Evolutionary conservation across 2,888 invertebrate genomes (phyloP), one percentile per base, ranked within the genome.

Genomic region (Gastrophysa polygoni): DNA sequence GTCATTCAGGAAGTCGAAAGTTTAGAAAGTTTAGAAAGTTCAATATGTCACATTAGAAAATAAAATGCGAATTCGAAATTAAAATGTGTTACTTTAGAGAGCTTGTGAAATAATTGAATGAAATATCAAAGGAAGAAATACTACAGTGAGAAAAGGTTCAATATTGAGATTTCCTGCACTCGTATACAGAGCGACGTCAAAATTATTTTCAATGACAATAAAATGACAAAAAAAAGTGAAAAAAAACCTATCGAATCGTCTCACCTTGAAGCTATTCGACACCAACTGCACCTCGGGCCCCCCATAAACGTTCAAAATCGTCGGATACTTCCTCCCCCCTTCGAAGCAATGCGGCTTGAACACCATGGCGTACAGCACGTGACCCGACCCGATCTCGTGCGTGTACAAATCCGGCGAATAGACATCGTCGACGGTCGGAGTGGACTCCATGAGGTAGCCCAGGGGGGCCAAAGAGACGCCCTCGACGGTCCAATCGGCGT

Each of bases 281-380:
- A 99, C 98, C 38, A 97, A 88, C 83, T 99, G 98, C 50, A 98
- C 96, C 81, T 98, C 97, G 0, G 99, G 99, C 0, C 99, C 99
- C 1, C 97, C 99, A 80, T 99, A 99, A 57, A 99, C 95, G 82
- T 96, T 96, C 52, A 98, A 86, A 63, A 99, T 91, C 14, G 96
- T 96, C 0, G 99, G 98, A 83, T 96, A 95, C 64, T 91, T 88
- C 63, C 82, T 80, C 6, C 87, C 87, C 0, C 84, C 83, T 65
- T 86, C 84, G 73, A 87, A 89, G 78, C 88, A 87, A 76, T 89
- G 89, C 1, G 93, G 94, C 75, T 93, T 91, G 83, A 96, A 96
- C 68, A 96, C 89, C 89, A 97, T 92, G 48, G 96, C 95, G 74
- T 92, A 90, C 59, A 93, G 82, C 14, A 86, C 85, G 72, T 90